phyloP scores from a whole-genome alignment of 92 coral and sea anemone species.

The Nematostella vectensis region DNA sequence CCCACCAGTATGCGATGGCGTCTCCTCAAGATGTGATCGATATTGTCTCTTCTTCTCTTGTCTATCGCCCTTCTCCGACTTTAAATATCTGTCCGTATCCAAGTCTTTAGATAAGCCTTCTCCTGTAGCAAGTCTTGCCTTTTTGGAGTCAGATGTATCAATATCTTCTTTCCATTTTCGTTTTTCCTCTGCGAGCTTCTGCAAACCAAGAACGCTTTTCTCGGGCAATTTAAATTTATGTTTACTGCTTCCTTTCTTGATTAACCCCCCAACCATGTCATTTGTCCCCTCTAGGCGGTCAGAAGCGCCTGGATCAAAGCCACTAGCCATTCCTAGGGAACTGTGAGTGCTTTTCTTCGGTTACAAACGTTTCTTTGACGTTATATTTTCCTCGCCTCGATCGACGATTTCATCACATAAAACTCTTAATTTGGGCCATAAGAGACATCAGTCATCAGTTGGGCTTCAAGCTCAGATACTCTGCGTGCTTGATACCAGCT shows the following conservation, averaged over 20 bases:
- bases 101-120: conserved; percentile 32
- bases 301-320: conserved; percentile 51
- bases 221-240: conserved; percentile 44
- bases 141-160: conserved; percentile 41
- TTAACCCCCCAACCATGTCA: conserved; percentile 56
- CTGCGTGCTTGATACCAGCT: no score
- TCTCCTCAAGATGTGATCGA: conserved; percentile 74
- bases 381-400: no score
- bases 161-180: conserved; percentile 52
- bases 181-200: conserved; percentile 85
- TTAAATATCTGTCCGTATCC: conserved; percentile 36
- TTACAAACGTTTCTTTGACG: no score
- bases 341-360: no score
- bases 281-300: conserved; percentile 78
- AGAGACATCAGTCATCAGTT: no score
- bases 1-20: conserved; percentile 96
- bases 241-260: conserved; percentile 50
- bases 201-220: conserved; percentile 73
- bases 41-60: conserved; percentile 69
- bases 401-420: no score
- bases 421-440: no score
- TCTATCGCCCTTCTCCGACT: conserved; percentile 32
- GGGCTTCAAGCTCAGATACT: no score
- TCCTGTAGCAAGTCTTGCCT: conserved; percentile 17
- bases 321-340: no score